Base-by-base conservation (phyloP, 2,888 invertebrate genomes). In the Malthinus seriepunctatus region DNA sequence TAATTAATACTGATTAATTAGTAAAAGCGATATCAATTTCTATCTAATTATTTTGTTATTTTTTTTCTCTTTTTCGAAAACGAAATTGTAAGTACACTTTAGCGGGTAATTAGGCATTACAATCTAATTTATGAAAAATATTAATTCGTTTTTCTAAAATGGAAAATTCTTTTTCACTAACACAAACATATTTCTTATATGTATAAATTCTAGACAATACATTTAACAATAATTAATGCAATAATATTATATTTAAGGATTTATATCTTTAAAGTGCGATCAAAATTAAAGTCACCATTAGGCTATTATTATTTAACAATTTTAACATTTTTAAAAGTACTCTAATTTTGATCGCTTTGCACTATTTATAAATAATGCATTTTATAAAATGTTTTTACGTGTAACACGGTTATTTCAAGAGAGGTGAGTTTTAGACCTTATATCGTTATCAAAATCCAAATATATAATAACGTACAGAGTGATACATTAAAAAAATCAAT, bases 1-100 rank as follows among this genome's bases (percentile, higher is more conserved):
- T 39, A 14, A 39, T 12, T 12, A 39, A 48, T 32, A 46, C 32
- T 46, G 46, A 12, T 32, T 46, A 32, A 12, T 32, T 46, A 32
- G 46, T 32, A 32, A 46, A 32, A 32, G 46, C 32, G 46, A 46
- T 32, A 46, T 32, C 32, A 32, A 46, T 12, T 32, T 14, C 32
- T 46, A 32, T 32, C 51, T 31, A 35, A 35, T 12, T 23, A 11
- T 9, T 34, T 23, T 49, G 14, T 49, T 34, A 34, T 49, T 34
- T 10, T 32, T 46, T 31, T 7, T 12, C 32, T 15, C 42, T 32
- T 42, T 39, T 10, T 12, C 46, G 45, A 51, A 56, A 59, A 61
- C 46, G 48, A 54, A 57, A 56, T 44, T 45, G 39, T 62, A 62
- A 62, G 62, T 62, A 62, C 62, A 62, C 62, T 62, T 62, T 56